Conservation (phyloP, 2,888 invertebrate genomes). For the Xestia sexstrigata region DNA sequence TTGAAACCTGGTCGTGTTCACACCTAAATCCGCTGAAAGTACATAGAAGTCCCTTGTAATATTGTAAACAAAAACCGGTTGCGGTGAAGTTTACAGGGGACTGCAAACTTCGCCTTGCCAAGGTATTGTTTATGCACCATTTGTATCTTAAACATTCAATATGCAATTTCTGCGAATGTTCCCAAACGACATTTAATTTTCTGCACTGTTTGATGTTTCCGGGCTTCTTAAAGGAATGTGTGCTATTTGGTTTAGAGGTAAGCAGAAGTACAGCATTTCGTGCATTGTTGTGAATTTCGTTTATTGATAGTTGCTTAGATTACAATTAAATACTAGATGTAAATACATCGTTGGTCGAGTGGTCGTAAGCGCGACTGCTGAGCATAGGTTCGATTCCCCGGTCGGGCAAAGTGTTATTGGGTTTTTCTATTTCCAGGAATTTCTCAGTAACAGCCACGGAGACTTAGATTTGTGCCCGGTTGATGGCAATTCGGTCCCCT, state of each 20-base stretch:
- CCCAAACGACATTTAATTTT: constrained; percentile 47
- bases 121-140: constrained; percentile 58
- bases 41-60: constrained; percentile 40
- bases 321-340: background rate
- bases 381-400: too few species aligned
- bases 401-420: too few species aligned
- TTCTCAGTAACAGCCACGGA: too few species aligned
- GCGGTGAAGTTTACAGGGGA: constrained; percentile 32
- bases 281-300: background rate
- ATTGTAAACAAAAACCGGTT: constrained; percentile 51
- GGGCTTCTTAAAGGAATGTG: constrained; percentile 33
- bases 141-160: constrained; percentile 61
- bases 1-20: constrained; percentile 21
- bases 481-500: too few species aligned
- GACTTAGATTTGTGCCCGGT: too few species aligned
- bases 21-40: constrained; percentile 40
- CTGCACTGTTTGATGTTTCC: constrained; percentile 55
- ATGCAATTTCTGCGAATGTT: constrained; percentile 58
- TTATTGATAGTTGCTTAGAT: background rate
- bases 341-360: too few species aligned
- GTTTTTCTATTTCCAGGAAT: too few species aligned
- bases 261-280: background rate
- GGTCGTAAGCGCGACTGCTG: too few species aligned
- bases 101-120: constrained; percentile 35
- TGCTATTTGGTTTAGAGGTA: constrained; percentile 3